Conservation (phyloP, 2,888 invertebrate species). For the Tachina fera region DNA sequence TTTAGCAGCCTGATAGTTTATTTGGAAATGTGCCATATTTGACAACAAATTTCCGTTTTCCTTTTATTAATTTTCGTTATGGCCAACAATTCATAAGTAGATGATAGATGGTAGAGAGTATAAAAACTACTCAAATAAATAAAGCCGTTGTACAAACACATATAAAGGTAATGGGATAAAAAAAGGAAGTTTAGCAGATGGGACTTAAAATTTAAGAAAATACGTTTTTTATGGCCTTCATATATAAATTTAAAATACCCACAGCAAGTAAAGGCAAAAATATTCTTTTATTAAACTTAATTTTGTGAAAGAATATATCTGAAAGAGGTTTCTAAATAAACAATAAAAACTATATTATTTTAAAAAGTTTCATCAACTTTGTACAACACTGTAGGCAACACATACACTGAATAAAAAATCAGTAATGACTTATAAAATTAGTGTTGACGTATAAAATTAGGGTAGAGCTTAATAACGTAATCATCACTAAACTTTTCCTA, state of each 20-base stretch:
- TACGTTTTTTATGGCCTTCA: background rate
- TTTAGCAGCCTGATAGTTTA: slow-evolving; percentile 52
- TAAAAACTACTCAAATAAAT: slow-evolving; percentile 14
- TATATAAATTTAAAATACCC: background rate
- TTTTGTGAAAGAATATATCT: no score
- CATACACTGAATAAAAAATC: no score
- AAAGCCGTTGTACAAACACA: background rate
- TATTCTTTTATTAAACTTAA: no score
- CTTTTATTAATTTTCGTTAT: slow-evolving; percentile 31
- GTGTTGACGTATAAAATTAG: no score
- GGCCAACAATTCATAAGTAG: slow-evolving; percentile 15
- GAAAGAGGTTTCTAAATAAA: no score
- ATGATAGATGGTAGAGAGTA: background rate
- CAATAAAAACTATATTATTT: no score
- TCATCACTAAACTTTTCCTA: no score
- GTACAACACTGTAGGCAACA: no score
- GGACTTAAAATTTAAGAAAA: background rate
- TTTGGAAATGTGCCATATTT: slow-evolving; percentile 67
- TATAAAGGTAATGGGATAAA: background rate
- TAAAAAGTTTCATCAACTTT: no score
- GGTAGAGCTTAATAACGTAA: no score
- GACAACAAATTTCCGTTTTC: slow-evolving; percentile 56
- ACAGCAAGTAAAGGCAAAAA: no score
- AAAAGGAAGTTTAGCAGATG: background rate
- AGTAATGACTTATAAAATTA: no score